These are phyloP conservation scores for Rhynchomys soricoides DNA, from an alignment of 2,113 vertebrate species.

Conservation along the genomic window DNA sequence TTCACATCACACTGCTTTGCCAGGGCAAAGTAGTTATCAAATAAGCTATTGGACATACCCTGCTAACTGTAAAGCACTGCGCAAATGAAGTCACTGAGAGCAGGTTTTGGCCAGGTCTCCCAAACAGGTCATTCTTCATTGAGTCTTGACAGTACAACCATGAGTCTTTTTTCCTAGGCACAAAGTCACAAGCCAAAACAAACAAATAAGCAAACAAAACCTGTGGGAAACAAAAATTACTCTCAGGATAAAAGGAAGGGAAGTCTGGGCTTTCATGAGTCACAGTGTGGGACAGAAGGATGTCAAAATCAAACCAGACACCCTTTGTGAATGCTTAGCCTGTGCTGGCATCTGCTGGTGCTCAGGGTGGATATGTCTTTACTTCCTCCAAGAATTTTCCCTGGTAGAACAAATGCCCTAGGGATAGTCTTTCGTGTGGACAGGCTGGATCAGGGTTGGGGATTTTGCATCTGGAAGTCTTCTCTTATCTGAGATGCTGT, in stretches of 20 bases:
- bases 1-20: neutral
- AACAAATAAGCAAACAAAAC: neutral
- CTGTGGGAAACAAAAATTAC: neutral
- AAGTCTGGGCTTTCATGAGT: constrained; percentile 57
- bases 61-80: neutral
- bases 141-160: neutral
- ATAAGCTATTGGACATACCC: neutral
- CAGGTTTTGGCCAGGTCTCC: neutral
- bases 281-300: constrained; percentile 30
- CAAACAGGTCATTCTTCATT: neutral
- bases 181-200: neutral
- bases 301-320: neutral
- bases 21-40: neutral
- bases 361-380: neutral
- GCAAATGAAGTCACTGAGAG: neutral
- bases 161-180: constrained; percentile 37
- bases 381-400: neutral
- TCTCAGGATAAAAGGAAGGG: constrained; percentile 57
- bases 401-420: neutral
- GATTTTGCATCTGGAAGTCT: neutral
- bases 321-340: constrained; percentile 59
- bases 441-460: neutral
- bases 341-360: constrained; percentile 78
- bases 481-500: constrained; percentile 9
- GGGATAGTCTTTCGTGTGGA: neutral